phyloP scores from a whole-genome alignment of 2,113 vertebrate genomes.

The Cichladusa arquata region DNA sequence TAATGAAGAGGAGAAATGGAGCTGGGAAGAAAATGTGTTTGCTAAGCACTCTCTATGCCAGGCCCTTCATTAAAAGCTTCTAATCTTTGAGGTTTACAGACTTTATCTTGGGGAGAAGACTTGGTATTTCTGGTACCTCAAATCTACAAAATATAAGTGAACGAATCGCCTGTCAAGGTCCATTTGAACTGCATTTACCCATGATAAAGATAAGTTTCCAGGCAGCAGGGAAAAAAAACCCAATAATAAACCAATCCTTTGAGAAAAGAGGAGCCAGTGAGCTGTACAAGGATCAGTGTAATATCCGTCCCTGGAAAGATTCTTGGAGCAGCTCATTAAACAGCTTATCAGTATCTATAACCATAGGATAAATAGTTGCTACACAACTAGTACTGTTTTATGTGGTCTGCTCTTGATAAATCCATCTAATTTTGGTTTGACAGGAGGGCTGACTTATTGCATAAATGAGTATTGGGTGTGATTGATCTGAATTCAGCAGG shows the following conservation, averaged over 20 bases:
- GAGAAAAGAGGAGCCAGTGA: background rate
- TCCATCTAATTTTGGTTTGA: background rate
- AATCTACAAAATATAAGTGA: background rate
- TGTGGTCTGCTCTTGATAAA: background rate
- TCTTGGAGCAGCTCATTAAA: background rate
- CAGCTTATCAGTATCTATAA: background rate
- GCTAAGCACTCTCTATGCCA: background rate
- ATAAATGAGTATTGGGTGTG: background rate
- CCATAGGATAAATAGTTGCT: background rate
- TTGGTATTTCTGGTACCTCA: background rate
- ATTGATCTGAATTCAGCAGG: background rate
- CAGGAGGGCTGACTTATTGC: background rate
- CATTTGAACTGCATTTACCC: background rate
- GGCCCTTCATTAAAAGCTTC: background rate
- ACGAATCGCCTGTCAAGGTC: rapidly evolving
- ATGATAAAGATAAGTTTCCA: background rate
- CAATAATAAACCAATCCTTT: background rate
- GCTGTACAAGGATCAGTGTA: background rate
- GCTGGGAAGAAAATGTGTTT: background rate
- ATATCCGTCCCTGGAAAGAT: background rate
- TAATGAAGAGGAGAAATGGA: background rate
- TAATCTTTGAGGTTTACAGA: background rate
- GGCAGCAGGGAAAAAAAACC: background rate
- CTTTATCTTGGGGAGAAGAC: background rate
- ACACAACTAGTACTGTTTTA: background rate